A percentile compares a stretch with the other conserved stretches of the same genome.
phyloP scores from a whole-genome alignment of 2,888 invertebrate species.

The Oegoconia quadripuncta region DNA sequence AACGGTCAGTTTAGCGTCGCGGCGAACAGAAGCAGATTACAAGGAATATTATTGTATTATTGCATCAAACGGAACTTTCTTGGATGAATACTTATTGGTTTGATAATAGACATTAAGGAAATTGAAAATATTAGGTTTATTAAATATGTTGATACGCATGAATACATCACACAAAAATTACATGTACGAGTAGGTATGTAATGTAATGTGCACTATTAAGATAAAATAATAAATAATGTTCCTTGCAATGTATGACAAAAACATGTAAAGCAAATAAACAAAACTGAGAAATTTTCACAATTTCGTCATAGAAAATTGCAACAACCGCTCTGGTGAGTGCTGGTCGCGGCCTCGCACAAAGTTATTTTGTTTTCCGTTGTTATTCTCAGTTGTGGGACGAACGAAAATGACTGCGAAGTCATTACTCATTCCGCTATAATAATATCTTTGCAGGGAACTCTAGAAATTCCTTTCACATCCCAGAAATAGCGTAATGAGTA shows the following conservation, averaged over 20 bases:
- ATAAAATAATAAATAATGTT: slow-evolving; percentile 60
- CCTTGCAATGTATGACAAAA: slow-evolving; percentile 65
- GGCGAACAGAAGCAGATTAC: slow-evolving; percentile 55
- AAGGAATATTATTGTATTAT: slow-evolving; percentile 60
- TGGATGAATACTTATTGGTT: neutral
- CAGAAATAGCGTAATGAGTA: slow-evolving; percentile 50
- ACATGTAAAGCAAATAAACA: slow-evolving; percentile 57
- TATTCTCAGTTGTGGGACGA: slow-evolving; percentile 11
- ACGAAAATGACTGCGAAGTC: slow-evolving; percentile 31
- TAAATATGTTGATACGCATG: neutral
- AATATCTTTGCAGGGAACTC: neutral
- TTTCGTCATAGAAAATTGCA: slow-evolving; percentile 34
- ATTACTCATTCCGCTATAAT: slow-evolving; percentile 36
- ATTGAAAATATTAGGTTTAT: neutral
- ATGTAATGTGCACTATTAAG: neutral
- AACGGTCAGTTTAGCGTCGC: slow-evolving; percentile 50
- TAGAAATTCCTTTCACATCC: slow-evolving; percentile 19
- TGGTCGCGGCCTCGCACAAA: slow-evolving; percentile 31
- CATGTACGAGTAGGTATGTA: slow-evolving; percentile 22
- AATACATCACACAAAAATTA: neutral
- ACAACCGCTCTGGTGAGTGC: slow-evolving; percentile 31
- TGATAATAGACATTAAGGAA: neutral
- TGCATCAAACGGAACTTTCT: neutral
- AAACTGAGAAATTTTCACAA: slow-evolving; percentile 33
- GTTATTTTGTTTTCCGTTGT: slow-evolving; percentile 8